These are phyloP conservation scores for Meles meles DNA, from an alignment of 2,113 vertebrate species.

Conservation along the genomic window DNA sequence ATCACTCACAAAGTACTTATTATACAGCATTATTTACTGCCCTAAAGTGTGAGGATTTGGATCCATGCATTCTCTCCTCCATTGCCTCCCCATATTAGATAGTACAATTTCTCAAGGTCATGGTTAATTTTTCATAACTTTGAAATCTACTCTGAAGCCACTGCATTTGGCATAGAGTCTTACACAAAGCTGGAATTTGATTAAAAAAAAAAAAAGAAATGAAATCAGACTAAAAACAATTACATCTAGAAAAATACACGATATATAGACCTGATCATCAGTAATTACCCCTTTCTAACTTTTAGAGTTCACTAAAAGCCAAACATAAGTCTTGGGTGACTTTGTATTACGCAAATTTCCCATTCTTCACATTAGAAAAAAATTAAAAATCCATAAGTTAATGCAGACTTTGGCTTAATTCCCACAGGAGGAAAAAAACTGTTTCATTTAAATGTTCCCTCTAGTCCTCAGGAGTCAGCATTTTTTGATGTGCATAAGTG, in stretches of 20 bases:
- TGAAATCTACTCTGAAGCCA: not conserved
- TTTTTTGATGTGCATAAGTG: not conserved
- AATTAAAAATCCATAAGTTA: not conserved
- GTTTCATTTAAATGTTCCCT: conserved; percentile 39
- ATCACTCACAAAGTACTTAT: not conserved
- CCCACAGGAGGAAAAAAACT: conserved; percentile 46
- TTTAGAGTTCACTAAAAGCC: conserved; percentile 4
- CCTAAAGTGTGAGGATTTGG: not conserved
- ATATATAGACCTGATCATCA: not conserved
- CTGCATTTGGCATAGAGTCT: not conserved
- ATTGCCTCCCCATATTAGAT: not conserved
- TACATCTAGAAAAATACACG: not conserved
- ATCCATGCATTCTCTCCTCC: not conserved
- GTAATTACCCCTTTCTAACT: not conserved
- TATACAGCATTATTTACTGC: not conserved
- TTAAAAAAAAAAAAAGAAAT: not conserved
- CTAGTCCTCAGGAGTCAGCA: conserved; percentile 10
- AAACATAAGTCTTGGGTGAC: conserved; percentile 36
- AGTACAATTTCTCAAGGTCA: conserved; percentile 7
- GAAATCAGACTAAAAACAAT: conserved; percentile 4
- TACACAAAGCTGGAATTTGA: conserved; percentile 3
- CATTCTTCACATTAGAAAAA: not conserved
- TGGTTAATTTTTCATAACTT: conserved; percentile 17
- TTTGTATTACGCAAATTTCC: not conserved
- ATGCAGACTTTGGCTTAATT: conserved; percentile 54